Evolutionary conservation across 1,140 invertebrate genomes (phyloP), one percentile per base, ranked within the genome.

Genomic region (Sinonovacula constricta): DNA sequence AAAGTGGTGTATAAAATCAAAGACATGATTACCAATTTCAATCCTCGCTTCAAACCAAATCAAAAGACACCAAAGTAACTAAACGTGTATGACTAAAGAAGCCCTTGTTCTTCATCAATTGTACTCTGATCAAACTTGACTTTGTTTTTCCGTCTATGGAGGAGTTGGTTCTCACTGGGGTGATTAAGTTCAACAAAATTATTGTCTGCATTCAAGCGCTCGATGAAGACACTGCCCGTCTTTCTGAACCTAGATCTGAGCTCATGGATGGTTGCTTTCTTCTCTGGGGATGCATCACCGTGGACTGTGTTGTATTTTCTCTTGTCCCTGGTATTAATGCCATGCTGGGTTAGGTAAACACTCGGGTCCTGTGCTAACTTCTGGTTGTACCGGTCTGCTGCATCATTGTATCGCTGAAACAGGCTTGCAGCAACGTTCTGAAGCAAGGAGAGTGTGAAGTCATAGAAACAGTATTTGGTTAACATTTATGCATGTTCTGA

Each of bases 21-120:
- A n/a, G n/a, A n/a, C n/a, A n/a, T n/a, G n/a, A n/a, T n/a, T n/a
- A n/a, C n/a, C n/a, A n/a, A n/a, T n/a, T n/a, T n/a, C n/a, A n/a
- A n/a, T n/a, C n/a, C n/a, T n/a, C n/a, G n/a, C n/a, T n/a, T n/a
- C n/a, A n/a, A n/a, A n/a, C n/a, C n/a, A n/a, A n/a, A n/a, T n/a
- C n/a, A n/a, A n/a, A n/a, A n/a, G n/a, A n/a, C n/a, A n/a, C n/a
- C n/a, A n/a, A n/a, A n/a, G n/a, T 45, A 45, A 18, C 39, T 45
- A 45, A 10, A 7, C 39, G 7, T 45, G 7, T 18, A 10, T 45
- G 39, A 30, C 59, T n/a, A 70, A 15, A 70, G 53, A 33, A 70
- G 39, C 26, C 59, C 31, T 57, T 70, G 28, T 39, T 70, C 68
- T n/a, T 70, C 68, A 30, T 70, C 68, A 4, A 70, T 56, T 70